These are phyloP conservation scores for Chloroclystis v-ata DNA, from an alignment of 2,888 invertebrate species.

Conservation along the genomic window DNA sequence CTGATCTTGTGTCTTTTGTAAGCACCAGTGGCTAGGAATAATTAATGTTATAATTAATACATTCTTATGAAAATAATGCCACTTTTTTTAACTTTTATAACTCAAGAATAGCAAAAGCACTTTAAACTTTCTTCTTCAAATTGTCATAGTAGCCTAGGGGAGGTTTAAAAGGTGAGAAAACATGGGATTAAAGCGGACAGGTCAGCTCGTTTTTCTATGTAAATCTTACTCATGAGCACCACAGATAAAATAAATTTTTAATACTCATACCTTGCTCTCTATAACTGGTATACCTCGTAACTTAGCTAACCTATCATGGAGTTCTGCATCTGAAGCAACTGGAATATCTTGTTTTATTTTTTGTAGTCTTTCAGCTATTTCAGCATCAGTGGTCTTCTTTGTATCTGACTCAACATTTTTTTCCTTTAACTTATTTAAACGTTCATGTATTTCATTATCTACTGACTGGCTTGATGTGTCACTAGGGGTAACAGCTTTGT, in stretches of 20 bases:
- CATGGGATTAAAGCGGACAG: no score
- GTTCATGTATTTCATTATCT: conserved; percentile 81
- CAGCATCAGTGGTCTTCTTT: conserved; percentile 37
- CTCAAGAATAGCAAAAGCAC: no score
- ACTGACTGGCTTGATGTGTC: conserved; percentile 35
- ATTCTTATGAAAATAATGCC: no score
- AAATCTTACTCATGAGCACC: no score
- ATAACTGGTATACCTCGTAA: conserved; percentile 78
- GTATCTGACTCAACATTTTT: conserved; percentile 38
- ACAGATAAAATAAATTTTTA: no score
- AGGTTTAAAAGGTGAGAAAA: no score
- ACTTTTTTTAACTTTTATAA: no score
- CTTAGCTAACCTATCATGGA: conserved; percentile 80
- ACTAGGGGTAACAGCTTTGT: conserved; percentile 2
- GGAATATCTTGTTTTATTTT: conserved; percentile 56
- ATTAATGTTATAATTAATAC: not conserved
- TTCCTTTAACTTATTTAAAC: conserved; percentile 82
- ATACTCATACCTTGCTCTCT: conserved; percentile 45
- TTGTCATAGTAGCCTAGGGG: no score
- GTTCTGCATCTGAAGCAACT: conserved; percentile 80
- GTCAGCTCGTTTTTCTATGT: no score
- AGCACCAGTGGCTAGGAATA: conserved; percentile 57
- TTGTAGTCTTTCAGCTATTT: conserved; percentile 51
- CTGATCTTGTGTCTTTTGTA: conserved; percentile 79
- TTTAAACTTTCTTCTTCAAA: no score